A percentile compares a stretch with the other conserved stretches of the same genome.
phyloP scores from a whole-genome alignment of 1,140 invertebrate genomes.

The Micrasema minimum region DNA sequence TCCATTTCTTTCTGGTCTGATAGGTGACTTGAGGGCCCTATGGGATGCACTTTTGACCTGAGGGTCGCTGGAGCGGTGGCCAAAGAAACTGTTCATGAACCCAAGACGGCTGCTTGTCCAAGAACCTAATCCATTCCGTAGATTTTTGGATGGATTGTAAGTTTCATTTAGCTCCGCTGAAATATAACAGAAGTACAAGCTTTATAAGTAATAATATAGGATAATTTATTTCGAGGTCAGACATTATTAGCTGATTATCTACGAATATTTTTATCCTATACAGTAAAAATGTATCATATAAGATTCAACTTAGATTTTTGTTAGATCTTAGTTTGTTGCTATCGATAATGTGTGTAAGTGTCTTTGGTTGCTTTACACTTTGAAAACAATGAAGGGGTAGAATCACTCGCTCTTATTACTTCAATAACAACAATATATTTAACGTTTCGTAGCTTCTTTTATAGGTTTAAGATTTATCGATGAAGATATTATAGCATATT shows the following conservation, averaged over 20 bases:
- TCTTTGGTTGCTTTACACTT: too few relatives aligned
- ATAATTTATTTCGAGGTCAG: background rate
- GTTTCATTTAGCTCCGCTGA: conserved; percentile 5
- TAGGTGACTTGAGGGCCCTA: background rate
- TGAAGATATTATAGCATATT: too few relatives aligned
- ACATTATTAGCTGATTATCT: background rate
- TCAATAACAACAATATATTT: too few relatives aligned
- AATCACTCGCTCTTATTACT: too few relatives aligned
- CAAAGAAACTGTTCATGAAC: conserved; percentile 28
- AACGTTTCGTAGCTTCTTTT: too few relatives aligned
- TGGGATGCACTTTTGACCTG: conserved; percentile 13
- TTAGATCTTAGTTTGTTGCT: too few relatives aligned
- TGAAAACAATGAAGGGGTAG: too few relatives aligned
- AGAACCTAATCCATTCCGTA: background rate
- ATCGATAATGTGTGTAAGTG: background rate
- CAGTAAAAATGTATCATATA: background rate
- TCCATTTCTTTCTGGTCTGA: conserved; percentile 15
- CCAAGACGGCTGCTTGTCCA: conserved; percentile 16
- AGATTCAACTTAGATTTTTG: background rate
- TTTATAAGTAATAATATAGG: background rate
- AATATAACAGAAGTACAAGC: background rate
- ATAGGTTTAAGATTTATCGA: too few relatives aligned
- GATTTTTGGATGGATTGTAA: background rate
- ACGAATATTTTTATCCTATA: background rate
- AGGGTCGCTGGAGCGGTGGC: conserved; percentile 4